phyloP scores from a whole-genome alignment of 37 sponge, comb jelly and placozoan genomes.

The Haliclona indistincta region DNA sequence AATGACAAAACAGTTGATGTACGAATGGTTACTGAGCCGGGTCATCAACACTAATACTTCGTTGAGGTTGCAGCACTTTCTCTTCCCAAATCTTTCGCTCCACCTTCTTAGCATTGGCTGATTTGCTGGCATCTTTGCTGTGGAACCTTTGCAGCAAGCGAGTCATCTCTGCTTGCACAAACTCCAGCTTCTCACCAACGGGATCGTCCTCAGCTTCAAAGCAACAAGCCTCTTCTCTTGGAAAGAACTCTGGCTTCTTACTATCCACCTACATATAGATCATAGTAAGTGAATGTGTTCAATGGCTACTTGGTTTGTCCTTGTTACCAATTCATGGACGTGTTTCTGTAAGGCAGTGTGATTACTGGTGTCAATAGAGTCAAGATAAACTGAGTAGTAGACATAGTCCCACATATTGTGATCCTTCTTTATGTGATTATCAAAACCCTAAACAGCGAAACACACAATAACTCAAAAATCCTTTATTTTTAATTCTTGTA shows the following conservation, averaged over 20 bases:
- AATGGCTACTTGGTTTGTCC: not conserved
- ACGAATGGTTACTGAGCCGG: too few species aligned
- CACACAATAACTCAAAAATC: not conserved
- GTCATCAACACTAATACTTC: too few species aligned
- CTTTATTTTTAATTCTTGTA: not conserved
- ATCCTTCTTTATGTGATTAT: slow-evolving; percentile 63
- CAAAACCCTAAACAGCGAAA: slow-evolving; percentile 44
- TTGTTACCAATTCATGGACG: slow-evolving; percentile 52
- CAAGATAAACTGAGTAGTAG: slow-evolving; percentile 64
- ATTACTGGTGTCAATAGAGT: slow-evolving; percentile 60
- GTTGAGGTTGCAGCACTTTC: too few species aligned
- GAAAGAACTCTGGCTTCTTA: slow-evolving; percentile 52
- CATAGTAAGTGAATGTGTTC: not conserved
- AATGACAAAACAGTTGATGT: too few species aligned
- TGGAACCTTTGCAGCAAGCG: slow-evolving; percentile 23
- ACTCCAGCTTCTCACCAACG: slow-evolving; percentile 31
- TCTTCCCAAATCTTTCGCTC: slow-evolving; percentile 3
- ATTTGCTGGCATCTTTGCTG: slow-evolving; percentile 17
- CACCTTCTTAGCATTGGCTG: not conserved
- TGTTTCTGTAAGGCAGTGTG: slow-evolving; percentile 66
- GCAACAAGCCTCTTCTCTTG: slow-evolving; percentile 38
- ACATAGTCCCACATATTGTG: slow-evolving; percentile 84
- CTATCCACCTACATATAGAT: slow-evolving; percentile 42
- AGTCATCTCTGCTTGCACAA: slow-evolving; percentile 41
- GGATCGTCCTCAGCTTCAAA: slow-evolving; percentile 41